These are phyloP conservation scores for Hipparchia sbordonii DNA, from an alignment of 2,888 invertebrate genomes.

Conservation along the genomic window DNA sequence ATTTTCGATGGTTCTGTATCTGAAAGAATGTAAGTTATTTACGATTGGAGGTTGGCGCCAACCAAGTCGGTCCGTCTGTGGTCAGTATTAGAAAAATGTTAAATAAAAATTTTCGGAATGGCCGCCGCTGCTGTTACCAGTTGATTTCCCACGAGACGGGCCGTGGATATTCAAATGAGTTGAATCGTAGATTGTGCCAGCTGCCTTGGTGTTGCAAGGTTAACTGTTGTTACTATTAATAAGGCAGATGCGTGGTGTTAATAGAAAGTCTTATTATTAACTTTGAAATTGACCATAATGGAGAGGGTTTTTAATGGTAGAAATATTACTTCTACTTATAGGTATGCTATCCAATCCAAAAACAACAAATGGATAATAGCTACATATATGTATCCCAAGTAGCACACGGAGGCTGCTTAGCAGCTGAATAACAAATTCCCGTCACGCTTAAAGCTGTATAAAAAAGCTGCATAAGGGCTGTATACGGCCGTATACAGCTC, in stretches of 20 bases:
- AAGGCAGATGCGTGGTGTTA: constrained; percentile 20
- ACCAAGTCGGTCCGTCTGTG: background rate
- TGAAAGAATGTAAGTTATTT: background rate
- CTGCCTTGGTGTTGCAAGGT: constrained; percentile 38
- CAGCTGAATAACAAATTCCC: too few relatives aligned
- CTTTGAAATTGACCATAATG: background rate
- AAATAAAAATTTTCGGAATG: constrained; percentile 44
- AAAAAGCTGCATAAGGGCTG: too few relatives aligned
- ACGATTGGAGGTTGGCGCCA: background rate
- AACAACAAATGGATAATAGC: too few relatives aligned
- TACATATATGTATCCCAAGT: too few relatives aligned
- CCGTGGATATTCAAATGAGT: constrained; percentile 46
- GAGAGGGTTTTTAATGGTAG: background rate
- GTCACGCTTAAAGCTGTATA: too few relatives aligned
- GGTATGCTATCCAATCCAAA: too few relatives aligned
- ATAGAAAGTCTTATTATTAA: constrained; percentile 11
- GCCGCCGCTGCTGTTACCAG: constrained; percentile 30
- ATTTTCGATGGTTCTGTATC: too few relatives aligned
- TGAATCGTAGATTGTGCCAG: constrained; percentile 38
- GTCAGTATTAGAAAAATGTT: constrained; percentile 39
- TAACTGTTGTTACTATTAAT: constrained; percentile 36
- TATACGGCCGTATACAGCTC: too few relatives aligned
- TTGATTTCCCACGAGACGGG: constrained; percentile 50
- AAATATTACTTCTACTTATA: background rate
- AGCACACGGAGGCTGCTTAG: too few relatives aligned